Evolutionary conservation across 2,888 invertebrate genomes (phyloP), one percentile per base, ranked within the genome.

Genomic region (Gryllus longicercus): DNA sequence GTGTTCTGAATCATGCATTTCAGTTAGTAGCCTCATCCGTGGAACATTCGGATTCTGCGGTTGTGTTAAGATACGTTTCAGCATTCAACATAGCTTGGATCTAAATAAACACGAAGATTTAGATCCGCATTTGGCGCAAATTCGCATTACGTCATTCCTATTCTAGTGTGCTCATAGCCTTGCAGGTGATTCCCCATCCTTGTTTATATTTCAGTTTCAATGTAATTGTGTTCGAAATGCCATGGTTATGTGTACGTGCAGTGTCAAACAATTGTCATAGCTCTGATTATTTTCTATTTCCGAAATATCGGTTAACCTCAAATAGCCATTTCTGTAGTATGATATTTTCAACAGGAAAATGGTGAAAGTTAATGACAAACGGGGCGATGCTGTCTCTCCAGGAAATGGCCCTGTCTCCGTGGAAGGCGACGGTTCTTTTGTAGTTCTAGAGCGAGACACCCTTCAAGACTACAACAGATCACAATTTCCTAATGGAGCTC

Each of bases 351-450:
- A n/a, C 8, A 63, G 50, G 78, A 79, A 74, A 14, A 79, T 79
- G 80, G 81, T 81, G 50, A 80, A 79, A 75, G 79, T 81, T 25
- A 80, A 79, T 49, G 79, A 80, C 23, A 78, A 74, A 16, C 78
- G 75, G 38, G 63, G 23, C 4, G 80, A 80, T 16, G 25, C n/a
- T 49, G 49, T 77, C 16, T 63, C 63, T 11, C 49, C 25, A 10
- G 77, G n/a, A 25, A 74, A 74, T 11, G 51, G 79, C 18, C 79
- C 80, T 2, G 79, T 81, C 2, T 81, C 79, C 11, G 12, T 79
- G 21, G 78, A 76, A 51, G 82, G 82, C 78, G 83, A 83, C 23
- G 86, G 85, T 80, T 86, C 86, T 0, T 86, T 86, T 82, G 86
- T 86, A 38, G 85, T 86, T 5, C 81, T 86, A 21, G 84, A 84